Evolutionary conservation across 2,888 invertebrate genomes (phyloP), one percentile per base, ranked within the genome.

Genomic region (Cacoxenus indagator): DNA sequence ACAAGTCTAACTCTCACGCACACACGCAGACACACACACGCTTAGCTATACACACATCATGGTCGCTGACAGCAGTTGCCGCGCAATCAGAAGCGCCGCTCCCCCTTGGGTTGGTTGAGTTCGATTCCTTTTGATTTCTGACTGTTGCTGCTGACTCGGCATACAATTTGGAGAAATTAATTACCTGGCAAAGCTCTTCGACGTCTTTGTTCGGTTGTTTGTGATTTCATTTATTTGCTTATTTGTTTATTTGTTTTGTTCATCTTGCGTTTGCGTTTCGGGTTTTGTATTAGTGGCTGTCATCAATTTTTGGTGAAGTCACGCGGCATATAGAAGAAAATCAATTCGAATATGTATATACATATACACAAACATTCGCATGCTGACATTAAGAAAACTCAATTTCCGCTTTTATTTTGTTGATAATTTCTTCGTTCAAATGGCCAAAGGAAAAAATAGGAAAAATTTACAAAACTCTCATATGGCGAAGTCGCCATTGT

Each of bases 321-420:
- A 61, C 61, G 61, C 61, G 6, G 1, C 17, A 51, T 22, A 22
- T 6, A n/a, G 51, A 17, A 51, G 5, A 43, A 17, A 61, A 17
- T 11, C 37, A 19, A 61, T 24, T 19, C 43, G n/a, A 4, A 61
- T 22, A 27, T 27, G 22, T 11, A 22, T 9, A 43, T 43, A 43
- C 14, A n/a, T n/a, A 43, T 11, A 43, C 11, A 43, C 4, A 51
- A 17, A 5, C n/a, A 51, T 22, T 17, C 51, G 61, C 61, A 61
- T 61, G n/a, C n/a, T n/a, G n/a, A 61, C 37, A 61, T 61, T 61
- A 43, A 22, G 43, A 61, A 61, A 61, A 61, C 43, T 61, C 22
- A 61, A 61, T 61, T 61, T 61, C 61, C 61, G 61, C 22, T 61
- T 43, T 57, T 17, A 51, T 51, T 17, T 19, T 72, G 27, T 68